A percentile compares a stretch with the other conserved stretches of the same genome.
These are phyloP conservation scores for Acronicta leporina DNA, from an alignment of 2,888 invertebrate species.

Conservation along the genomic window DNA sequence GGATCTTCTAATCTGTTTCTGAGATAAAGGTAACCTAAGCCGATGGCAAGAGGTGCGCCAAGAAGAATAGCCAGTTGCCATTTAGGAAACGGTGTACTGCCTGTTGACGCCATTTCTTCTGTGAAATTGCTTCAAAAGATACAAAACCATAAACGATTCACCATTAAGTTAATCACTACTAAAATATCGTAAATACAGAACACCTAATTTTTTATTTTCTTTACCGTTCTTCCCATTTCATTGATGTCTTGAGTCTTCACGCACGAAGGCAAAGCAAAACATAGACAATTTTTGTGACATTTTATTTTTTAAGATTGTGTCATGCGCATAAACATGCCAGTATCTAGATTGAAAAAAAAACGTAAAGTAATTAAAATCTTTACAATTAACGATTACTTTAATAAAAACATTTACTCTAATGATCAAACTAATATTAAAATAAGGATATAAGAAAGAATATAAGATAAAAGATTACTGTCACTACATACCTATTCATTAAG, in stretches of 20 bases:
- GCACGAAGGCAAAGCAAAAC: constrained; percentile 61
- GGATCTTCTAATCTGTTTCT: constrained; percentile 88
- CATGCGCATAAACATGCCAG: constrained; percentile 51
- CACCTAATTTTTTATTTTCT: constrained; percentile 71
- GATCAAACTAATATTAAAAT: no score
- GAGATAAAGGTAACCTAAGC: constrained; percentile 94
- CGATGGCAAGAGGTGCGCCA: constrained; percentile 95
- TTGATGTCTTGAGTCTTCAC: constrained; percentile 67
- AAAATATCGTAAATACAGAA: constrained; percentile 67
- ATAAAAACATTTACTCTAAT: no score
- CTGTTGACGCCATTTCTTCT: constrained; percentile 83
- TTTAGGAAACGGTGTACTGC: constrained; percentile 91
- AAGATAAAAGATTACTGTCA: no score
- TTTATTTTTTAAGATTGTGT: constrained; percentile 38
- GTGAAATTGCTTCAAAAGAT: constrained; percentile 60
- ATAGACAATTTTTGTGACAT: constrained; percentile 68
- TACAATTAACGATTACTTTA: no score
- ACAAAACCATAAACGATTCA: constrained; percentile 71
- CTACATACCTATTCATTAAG: no score
- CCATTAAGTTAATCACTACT: constrained; percentile 75
- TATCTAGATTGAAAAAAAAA: no score
- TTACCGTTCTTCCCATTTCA: constrained; percentile 74
- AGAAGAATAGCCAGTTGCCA: constrained; percentile 96
- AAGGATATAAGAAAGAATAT: no score
- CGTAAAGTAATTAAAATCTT: no score